These are phyloP conservation scores for Tenthredo livida DNA, from an alignment of 2,888 invertebrate species.

Conservation along the genomic window DNA sequence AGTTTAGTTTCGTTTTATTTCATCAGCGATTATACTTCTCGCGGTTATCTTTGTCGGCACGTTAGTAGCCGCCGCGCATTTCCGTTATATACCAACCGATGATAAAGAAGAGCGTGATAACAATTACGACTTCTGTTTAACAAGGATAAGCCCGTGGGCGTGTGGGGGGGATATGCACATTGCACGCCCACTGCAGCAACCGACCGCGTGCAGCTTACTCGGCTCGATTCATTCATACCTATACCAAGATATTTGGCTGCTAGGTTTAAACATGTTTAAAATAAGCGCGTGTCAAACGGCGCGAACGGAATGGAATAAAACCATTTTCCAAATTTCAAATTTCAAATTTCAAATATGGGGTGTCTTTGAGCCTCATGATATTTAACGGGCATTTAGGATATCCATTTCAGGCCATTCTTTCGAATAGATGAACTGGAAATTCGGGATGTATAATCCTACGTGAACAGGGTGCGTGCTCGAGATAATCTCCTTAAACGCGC, in stretches of 20 bases:
- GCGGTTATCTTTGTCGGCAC: constrained; percentile 52
- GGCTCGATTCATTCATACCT: neutral
- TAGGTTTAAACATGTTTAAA: neutral
- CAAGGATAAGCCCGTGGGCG: constrained; percentile 37
- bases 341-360: neutral
- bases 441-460: constrained; percentile 4
- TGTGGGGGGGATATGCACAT: neutral
- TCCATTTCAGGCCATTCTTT: constrained; percentile 13
- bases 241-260: neutral
- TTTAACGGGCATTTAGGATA: neutral
- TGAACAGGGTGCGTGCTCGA: constrained; percentile 12
- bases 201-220: neutral
- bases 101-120: constrained; percentile 52
- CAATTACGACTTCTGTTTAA: constrained; percentile 38
- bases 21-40: constrained; percentile 48
- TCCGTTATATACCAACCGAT: constrained; percentile 42
- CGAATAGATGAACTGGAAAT: neutral
- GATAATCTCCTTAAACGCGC: constrained; percentile 51
- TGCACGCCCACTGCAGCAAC: neutral
- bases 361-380: neutral
- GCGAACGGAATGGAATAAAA: neutral
- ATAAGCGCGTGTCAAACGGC: constrained; percentile 16
- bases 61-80: constrained; percentile 47
- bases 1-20: constrained; percentile 4
- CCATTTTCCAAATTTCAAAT: constrained; percentile 15